phyloP scores from a whole-genome alignment of 2,888 invertebrate genomes.

The Eretmocerus hayati region DNA sequence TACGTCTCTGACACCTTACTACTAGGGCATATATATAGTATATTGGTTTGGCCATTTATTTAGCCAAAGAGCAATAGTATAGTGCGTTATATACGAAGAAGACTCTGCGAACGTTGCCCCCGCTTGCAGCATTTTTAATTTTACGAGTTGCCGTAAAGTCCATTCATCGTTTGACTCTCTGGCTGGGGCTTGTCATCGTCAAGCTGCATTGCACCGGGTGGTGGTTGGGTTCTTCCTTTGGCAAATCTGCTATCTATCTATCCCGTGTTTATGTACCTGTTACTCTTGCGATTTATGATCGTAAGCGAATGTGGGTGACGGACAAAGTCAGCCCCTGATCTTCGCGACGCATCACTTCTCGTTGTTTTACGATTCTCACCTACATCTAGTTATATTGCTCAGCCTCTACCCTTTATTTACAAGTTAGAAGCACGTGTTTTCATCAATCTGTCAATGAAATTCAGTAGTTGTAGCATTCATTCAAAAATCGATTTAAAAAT shows the following conservation, averaged over 20 bases:
- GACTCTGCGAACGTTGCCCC: not conserved
- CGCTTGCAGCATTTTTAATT: constrained; percentile 19
- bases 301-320: constrained; percentile 3
- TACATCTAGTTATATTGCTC: too few species aligned
- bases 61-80: too few species aligned
- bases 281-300: constrained; percentile 7
- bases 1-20: constrained; percentile 37
- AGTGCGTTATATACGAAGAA: too few species aligned
- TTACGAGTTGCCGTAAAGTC: constrained; percentile 23
- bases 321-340: constrained; percentile 6
- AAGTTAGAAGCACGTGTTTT: too few species aligned
- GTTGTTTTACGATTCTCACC: not conserved
- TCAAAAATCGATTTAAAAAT: too few species aligned
- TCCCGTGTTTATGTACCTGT: constrained; percentile 19
- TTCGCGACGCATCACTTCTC: not conserved
- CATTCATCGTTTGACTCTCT: constrained; percentile 17
- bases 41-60: too few species aligned
- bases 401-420: too few species aligned
- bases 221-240: too few species aligned
- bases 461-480: too few species aligned
- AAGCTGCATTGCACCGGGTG: constrained; percentile 15
- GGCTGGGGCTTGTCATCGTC: constrained; percentile 13
- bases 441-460: too few species aligned
- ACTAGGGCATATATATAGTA: constrained; percentile 2
- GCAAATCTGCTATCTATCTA: constrained; percentile 7